A percentile compares a stretch with the other conserved stretches of the same genome.
These are phyloP conservation scores for Ranitomeya variabilis DNA, from an alignment of 2,113 vertebrate species.

Conservation along the genomic window DNA sequence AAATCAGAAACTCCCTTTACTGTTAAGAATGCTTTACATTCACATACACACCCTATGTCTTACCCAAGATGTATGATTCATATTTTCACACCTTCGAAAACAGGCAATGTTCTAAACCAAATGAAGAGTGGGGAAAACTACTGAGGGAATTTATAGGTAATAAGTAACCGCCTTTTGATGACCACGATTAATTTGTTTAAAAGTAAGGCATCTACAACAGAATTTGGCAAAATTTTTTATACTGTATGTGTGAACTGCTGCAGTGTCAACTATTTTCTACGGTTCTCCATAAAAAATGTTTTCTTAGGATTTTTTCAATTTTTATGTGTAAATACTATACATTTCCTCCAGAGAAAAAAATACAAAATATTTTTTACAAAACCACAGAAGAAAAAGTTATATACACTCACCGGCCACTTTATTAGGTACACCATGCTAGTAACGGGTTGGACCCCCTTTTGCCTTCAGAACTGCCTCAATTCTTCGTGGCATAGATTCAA, in stretches of 20 bases:
- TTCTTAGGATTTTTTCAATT: background rate
- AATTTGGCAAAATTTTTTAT: background rate
- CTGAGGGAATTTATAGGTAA: conserved; percentile 35
- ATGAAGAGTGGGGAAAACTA: conserved; percentile 21
- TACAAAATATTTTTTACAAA: no score
- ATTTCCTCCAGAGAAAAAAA: background rate
- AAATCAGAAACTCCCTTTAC: conserved; percentile 54
- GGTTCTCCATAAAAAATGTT: background rate
- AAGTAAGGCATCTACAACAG: background rate
- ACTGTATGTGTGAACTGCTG: background rate
- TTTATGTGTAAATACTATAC: background rate
- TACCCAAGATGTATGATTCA: conserved; percentile 62
- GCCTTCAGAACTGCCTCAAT: no score
- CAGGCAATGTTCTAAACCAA: conserved; percentile 50
- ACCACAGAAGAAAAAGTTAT: no score
- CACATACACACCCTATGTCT: conserved; percentile 65
- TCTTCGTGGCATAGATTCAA: no score
- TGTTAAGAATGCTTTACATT: conserved; percentile 59
- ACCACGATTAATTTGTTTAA: background rate
- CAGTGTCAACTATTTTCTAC: conserved; percentile 24
- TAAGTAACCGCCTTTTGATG: conserved; percentile 12
- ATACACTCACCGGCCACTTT: no score
- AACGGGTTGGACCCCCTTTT: no score
- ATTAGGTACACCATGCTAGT: no score
- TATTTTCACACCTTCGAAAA: conserved; percentile 53